Base-by-base conservation (phyloP, 2,797 vertebrate genomes). In the Chaunax sp. region DNA sequence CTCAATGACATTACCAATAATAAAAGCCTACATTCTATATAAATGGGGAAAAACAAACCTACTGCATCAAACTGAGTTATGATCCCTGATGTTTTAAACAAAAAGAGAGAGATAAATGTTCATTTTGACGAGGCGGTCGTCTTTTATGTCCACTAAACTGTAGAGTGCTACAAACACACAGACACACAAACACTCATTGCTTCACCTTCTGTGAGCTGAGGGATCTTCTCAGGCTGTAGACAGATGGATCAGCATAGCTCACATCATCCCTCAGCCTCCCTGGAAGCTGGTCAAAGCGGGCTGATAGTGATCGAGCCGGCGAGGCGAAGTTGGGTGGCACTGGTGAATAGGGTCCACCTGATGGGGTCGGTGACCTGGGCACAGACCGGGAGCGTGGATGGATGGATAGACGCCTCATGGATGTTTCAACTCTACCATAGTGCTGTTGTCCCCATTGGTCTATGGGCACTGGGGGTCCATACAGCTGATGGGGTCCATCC, bases 121-220 rank as follows among this genome's bases (percentile, higher is more conserved):
- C 8, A 35, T 35, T 35, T 35, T 11, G 28, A 30, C 9, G 28
- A n/a, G n/a, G n/a, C n/a, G n/a, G n/a, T n/a, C n/a, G n/a, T n/a
- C n/a, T n/a, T n/a, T n/a, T n/a, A n/a, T n/a, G n/a, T n/a, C n/a
- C n/a, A n/a, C n/a, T n/a, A n/a, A n/a, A n/a, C n/a, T n/a, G n/a
- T n/a, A n/a, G n/a, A n/a, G n/a, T n/a, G n/a, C n/a, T n/a, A n/a
- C n/a, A n/a, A n/a, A n/a, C n/a, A n/a, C n/a, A n/a, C n/a, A n/a
- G n/a, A n/a, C n/a, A n/a, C n/a, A 30, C 28, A 2, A 30, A 30
- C 28, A 11, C 33, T 35, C 10, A 35, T 35, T 0, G 1, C 22
- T 74, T 88, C 54, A 98, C 97, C 95, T 98, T 99, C 15, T 96
- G 96, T 26, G 97, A 97, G 83, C 97, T 98, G 82, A 97, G 84